Evolutionary conservation across 1,140 invertebrate genomes (phyloP).

Genomic region (Drosophila seguyi): DNA sequence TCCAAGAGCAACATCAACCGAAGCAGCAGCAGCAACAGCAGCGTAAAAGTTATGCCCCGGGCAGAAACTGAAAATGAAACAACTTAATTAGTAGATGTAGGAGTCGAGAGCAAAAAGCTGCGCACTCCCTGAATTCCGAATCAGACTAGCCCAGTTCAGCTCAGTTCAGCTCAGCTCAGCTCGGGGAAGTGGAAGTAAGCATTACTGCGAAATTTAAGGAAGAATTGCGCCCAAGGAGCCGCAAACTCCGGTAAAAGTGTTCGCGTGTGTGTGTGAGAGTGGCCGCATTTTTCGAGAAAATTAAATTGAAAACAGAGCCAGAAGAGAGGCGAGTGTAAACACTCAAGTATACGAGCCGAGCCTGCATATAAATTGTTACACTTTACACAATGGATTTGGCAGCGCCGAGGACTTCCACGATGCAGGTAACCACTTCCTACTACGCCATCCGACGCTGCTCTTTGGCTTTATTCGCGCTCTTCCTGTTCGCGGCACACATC

Average conservation of each 20-base stretch:
- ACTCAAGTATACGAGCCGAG: constrained; percentile 40
- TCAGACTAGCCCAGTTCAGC: constrained; percentile 12
- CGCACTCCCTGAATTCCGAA: constrained; percentile 41
- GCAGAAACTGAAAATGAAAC: constrained; percentile 80
- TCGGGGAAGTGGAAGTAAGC: constrained; percentile 15
- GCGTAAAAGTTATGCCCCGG: constrained; percentile 67
- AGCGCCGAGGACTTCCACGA: constrained; percentile 63
- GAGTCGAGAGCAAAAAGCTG: constrained; percentile 56
- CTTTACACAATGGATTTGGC: constrained; percentile 73
- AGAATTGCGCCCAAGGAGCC: constrained; percentile 61
- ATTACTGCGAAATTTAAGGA: constrained; percentile 57
- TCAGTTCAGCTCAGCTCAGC: constrained; percentile 4
- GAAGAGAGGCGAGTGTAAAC: constrained; percentile 29
- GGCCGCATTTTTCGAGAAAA: constrained; percentile 38
- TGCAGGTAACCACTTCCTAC: constrained; percentile 63
- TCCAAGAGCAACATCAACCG: constrained; percentile 16
- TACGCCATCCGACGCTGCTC: constrained; percentile 40
- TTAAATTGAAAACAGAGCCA: constrained; percentile 55
- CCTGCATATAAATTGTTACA: constrained; percentile 61
- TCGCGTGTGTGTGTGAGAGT: constrained; percentile 52
- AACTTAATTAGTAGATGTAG: constrained; percentile 81
- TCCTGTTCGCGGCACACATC: constrained; percentile 72
- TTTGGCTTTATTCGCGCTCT: constrained; percentile 67
- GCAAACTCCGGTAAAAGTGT: constrained; percentile 39
- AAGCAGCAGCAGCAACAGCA: constrained; percentile 23